These are phyloP conservation scores for Macrosteles quadrilineatus DNA, from an alignment of 1,140 invertebrate genomes.

Conservation along the genomic window DNA sequence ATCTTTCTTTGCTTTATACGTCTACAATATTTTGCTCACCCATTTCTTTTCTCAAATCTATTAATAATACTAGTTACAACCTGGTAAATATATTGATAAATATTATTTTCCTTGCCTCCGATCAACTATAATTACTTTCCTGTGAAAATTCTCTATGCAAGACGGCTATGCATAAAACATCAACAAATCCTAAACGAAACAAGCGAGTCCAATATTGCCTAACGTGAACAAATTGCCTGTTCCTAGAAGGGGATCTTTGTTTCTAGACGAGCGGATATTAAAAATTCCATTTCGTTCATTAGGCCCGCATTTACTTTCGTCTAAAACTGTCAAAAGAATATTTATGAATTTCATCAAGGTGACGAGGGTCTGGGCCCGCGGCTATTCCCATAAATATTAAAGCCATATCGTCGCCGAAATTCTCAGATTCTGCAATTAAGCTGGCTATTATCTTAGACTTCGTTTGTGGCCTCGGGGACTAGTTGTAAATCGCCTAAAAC, in stretches of 20 bases:
- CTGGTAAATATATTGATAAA: too few species aligned
- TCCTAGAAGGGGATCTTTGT: neutral
- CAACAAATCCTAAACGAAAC: too few species aligned
- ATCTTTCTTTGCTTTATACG: too few species aligned
- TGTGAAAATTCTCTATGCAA: too few species aligned
- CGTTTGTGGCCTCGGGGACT: neutral
- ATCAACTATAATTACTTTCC: too few species aligned
- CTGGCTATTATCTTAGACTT: neutral
- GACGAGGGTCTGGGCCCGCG: neutral
- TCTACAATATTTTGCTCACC: too few species aligned
- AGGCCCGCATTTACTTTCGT: slow-evolving; percentile 3
- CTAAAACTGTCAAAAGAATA: slow-evolving; percentile 15
- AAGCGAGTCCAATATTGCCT: too few species aligned
- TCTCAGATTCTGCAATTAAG: slow-evolving; percentile 17
- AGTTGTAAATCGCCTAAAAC: slow-evolving; percentile 11
- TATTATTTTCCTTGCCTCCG: too few species aligned
- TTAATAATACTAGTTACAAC: too few species aligned
- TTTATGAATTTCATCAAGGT: slow-evolving; percentile 23
- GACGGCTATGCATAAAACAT: too few species aligned
- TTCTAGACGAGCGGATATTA: slow-evolving; percentile 1
- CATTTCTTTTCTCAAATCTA: too few species aligned
- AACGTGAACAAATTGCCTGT: too few species aligned
- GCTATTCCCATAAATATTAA: slow-evolving; percentile 13
- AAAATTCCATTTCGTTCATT: slow-evolving; percentile 20
- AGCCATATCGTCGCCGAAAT: slow-evolving; percentile 22